Conservation (phyloP, 1,140 invertebrate genomes). For the Hermetia illucens region DNA sequence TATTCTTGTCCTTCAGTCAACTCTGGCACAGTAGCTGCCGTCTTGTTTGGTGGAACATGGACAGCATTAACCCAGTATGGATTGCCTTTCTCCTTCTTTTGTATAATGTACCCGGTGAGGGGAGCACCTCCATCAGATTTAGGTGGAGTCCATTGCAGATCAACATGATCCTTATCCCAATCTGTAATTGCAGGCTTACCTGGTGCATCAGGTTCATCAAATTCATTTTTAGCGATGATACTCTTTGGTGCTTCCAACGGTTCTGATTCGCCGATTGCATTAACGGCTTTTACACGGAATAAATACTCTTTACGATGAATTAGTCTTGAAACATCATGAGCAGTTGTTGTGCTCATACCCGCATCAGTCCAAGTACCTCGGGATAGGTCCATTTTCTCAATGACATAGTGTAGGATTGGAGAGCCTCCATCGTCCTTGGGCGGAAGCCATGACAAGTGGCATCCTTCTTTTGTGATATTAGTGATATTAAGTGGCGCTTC, state of each 20-base stretch:
- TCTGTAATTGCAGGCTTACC: slow-evolving; percentile 79
- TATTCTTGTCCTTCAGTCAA: slow-evolving; percentile 89
- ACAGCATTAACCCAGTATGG: slow-evolving; percentile 82
- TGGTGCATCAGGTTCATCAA: slow-evolving; percentile 82
- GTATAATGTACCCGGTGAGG: slow-evolving; percentile 84
- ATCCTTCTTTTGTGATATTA: slow-evolving; percentile 81
- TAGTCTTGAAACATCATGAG: slow-evolving; percentile 70
- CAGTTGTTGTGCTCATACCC: slow-evolving; percentile 69
- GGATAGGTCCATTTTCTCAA: slow-evolving; percentile 94
- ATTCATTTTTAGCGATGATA: slow-evolving; percentile 89
- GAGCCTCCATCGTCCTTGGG: slow-evolving; percentile 83
- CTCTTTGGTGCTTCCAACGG: slow-evolving; percentile 70
- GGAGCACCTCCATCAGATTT: slow-evolving; percentile 82
- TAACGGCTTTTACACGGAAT: slow-evolving; percentile 85
- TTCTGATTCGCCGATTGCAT: slow-evolving; percentile 89
- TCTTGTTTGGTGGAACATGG: slow-evolving; percentile 67
- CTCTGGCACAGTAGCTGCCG: slow-evolving; percentile 67
- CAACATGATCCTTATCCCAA: slow-evolving; percentile 88
- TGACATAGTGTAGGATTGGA: slow-evolving; percentile 88
- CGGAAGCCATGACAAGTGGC: slow-evolving; percentile 66
- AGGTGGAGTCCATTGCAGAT: slow-evolving; percentile 77
- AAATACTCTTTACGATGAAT: slow-evolving; percentile 88
- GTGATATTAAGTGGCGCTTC: slow-evolving; percentile 71
- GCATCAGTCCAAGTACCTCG: slow-evolving; percentile 92
- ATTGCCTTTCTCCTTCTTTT: slow-evolving; percentile 93